Evolutionary conservation across 2,113 vertebrate species (phyloP).

Genomic region (Scalopus aquaticus): DNA sequence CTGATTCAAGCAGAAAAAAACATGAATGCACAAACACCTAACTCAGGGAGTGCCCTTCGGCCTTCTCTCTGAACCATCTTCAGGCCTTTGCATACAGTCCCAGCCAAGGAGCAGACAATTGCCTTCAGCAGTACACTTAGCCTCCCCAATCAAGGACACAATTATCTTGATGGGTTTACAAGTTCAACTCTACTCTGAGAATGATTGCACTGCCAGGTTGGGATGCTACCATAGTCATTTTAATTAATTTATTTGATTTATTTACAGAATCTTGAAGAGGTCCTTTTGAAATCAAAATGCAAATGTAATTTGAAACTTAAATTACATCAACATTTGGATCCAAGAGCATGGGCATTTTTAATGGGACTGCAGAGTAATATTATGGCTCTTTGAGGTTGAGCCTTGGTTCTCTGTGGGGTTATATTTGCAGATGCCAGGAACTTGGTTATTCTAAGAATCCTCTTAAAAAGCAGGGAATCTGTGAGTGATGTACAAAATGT

Average conservation of each 20-base stretch:
- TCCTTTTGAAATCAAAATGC: slow-evolving; percentile 44
- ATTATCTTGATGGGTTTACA: not conserved
- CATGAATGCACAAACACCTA: not conserved
- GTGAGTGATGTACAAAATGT: not conserved
- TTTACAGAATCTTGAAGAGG: not conserved
- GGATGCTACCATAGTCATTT: not conserved
- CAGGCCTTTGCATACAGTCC: not conserved
- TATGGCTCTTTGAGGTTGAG: not conserved
- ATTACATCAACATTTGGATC: not conserved
- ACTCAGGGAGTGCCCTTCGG: not conserved
- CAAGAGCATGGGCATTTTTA: not conserved
- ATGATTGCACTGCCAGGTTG: not conserved
- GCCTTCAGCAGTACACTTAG: not conserved
- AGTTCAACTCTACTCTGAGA: not conserved
- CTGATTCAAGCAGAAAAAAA: not conserved
- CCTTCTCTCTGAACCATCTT: not conserved
- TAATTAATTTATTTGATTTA: slow-evolving; percentile 49
- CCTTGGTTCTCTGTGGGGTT: not conserved
- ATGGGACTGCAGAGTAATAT: not conserved
- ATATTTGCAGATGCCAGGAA: not conserved
- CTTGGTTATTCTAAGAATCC: not conserved
- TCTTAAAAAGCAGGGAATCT: not conserved
- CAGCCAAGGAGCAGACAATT: not conserved
- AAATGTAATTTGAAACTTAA: slow-evolving; percentile 43
- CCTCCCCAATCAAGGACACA: not conserved